phyloP scores from a whole-genome alignment of 2,888 invertebrate genomes.

The Magallana nippona region DNA sequence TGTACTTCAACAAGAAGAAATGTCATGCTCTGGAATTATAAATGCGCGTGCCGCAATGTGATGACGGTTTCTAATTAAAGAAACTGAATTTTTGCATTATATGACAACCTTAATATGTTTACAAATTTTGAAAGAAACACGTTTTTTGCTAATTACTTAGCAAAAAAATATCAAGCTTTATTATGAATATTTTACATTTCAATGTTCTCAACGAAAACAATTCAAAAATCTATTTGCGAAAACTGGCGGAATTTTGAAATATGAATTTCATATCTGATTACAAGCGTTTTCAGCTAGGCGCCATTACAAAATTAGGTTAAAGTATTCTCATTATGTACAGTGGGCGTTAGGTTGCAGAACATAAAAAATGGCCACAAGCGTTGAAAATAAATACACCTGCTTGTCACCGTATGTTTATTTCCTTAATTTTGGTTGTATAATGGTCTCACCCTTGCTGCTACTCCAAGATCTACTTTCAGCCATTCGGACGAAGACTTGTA shows the following conservation, averaged over 20 bases:
- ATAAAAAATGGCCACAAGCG: slow-evolving; percentile 4
- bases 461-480: slow-evolving; percentile 82
- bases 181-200: background rate
- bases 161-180: background rate
- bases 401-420: no score
- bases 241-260: background rate
- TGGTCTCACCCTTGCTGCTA: slow-evolving; percentile 80
- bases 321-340: background rate
- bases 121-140: background rate
- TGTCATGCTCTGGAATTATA: background rate
- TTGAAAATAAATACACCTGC: background rate
- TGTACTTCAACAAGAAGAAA: background rate
- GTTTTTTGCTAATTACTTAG: background rate
- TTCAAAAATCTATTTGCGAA: background rate
- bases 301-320: no score
- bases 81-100: slow-evolving; percentile 7
- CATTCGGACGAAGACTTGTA: slow-evolving; percentile 81
- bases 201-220: no score
- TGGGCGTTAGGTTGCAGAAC: background rate
- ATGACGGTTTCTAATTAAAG: slow-evolving; percentile 6
- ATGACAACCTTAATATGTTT: slow-evolving; percentile 23
- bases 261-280: background rate
- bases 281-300: no score
- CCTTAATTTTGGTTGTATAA: no score
- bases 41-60: background rate